A percentile compares a stretch with the other conserved stretches of the same genome.
Conservation (phyloP, 2,113 vertebrate genomes). For the Saimiri boliviensis region DNA sequence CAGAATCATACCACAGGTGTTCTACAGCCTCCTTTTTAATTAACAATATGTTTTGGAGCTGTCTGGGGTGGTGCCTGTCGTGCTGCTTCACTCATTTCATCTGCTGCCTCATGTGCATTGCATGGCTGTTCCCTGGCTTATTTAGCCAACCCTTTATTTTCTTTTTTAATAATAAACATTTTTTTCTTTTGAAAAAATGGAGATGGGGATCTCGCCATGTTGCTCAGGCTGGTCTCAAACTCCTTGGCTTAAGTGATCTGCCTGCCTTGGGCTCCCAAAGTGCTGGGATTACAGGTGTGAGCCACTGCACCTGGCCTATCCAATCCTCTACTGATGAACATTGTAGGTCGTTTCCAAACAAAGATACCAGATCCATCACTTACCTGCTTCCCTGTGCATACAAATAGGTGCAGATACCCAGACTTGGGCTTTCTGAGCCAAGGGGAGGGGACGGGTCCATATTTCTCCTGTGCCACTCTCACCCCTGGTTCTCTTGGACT, state of each 20-base stretch:
- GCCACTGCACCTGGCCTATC: no score
- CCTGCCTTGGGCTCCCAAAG: no score
- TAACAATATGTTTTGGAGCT: background rate
- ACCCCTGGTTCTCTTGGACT: background rate
- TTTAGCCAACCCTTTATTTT: background rate
- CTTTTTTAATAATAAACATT: no score
- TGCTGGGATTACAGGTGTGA: no score
- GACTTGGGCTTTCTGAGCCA: background rate
- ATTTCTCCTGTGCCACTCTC: background rate
- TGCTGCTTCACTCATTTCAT: background rate
- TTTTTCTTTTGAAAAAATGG: no score
- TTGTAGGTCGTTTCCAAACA: background rate
- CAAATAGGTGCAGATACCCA: background rate
- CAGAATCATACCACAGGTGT: fast-evolving
- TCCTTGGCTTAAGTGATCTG: no score
- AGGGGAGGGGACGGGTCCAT: background rate
- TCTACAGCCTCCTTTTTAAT: background rate
- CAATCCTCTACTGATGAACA: background rate
- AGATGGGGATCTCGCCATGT: no score
- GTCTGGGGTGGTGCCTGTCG: fast-evolving
- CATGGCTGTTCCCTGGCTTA: background rate
- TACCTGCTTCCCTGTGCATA: background rate
- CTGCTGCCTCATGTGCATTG: background rate
- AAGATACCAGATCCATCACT: background rate
- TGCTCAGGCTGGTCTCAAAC: no score